Percentiles rank a stretch among this genome's conserved stretches.
phyloP scores from a whole-genome alignment of 2,888 invertebrate genomes.

The Melanargia galathea region DNA sequence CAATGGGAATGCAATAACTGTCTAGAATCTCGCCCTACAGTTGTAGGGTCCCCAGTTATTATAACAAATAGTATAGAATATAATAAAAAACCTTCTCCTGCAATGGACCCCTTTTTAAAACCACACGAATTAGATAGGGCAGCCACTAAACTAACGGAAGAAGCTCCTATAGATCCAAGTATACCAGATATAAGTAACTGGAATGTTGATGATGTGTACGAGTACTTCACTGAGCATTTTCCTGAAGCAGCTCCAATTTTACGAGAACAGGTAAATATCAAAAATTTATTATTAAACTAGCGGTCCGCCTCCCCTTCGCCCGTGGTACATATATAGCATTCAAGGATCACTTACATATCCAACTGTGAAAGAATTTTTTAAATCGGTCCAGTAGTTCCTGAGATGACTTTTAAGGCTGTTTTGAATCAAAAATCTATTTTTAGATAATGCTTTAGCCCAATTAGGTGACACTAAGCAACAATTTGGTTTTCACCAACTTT shows the following conservation, averaged over 20 bases:
- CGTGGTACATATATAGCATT: too few relatives aligned
- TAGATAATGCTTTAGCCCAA: too few relatives aligned
- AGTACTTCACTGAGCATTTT: conserved; percentile 89
- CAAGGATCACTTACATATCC: too few relatives aligned
- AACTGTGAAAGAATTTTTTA: too few relatives aligned
- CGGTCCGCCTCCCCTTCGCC: too few relatives aligned
- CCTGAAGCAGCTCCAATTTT: conserved; percentile 91
- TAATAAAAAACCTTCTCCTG: conserved; percentile 52
- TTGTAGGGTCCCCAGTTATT: conserved; percentile 64
- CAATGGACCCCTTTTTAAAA: conserved; percentile 69
- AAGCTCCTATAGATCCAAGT: conserved; percentile 82
- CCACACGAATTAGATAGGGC: conserved; percentile 75
- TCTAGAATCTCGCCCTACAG: conserved; percentile 67
- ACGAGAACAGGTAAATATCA: conserved; percentile 86
- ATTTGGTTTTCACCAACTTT: too few relatives aligned
- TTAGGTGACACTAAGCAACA: too few relatives aligned
- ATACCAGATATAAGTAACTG: conserved; percentile 92
- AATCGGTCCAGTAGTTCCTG: too few relatives aligned
- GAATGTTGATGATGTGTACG: conserved; percentile 91
- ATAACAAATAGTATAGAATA: conserved; percentile 61
- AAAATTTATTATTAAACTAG: background rate
- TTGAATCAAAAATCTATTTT: too few relatives aligned
- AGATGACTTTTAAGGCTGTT: too few relatives aligned
- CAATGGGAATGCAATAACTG: conserved; percentile 90
- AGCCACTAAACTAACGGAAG: conserved; percentile 64